These are phyloP conservation scores for Leptinotarsa rubiginosa DNA, from an alignment of 2,888 invertebrate genomes.

Conservation along the genomic window DNA sequence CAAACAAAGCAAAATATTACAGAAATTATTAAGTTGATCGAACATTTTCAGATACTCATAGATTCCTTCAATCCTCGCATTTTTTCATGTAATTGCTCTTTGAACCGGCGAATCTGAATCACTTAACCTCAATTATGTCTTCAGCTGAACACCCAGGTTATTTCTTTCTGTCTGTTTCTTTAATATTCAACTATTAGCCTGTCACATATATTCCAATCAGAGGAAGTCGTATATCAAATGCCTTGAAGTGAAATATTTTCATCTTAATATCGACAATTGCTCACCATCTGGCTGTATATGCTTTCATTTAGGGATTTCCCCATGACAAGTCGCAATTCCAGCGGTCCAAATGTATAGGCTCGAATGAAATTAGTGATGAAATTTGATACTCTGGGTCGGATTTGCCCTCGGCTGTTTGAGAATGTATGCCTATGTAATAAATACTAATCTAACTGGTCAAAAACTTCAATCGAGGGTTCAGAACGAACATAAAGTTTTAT, in stretches of 20 bases:
- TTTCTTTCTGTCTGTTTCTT: neutral
- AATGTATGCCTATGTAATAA: too few relatives aligned
- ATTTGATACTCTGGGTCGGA: too few relatives aligned
- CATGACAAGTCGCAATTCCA: neutral
- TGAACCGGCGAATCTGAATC: neutral
- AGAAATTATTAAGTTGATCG: too few relatives aligned
- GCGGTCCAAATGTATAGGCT: neutral
- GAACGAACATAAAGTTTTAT: too few relatives aligned
- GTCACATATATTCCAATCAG: neutral
- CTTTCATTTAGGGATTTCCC: neutral
- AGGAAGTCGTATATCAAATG: constrained; percentile 4
- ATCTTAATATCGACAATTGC: constrained; percentile 4
- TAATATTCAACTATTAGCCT: neutral
- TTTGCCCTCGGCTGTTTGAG: too few relatives aligned
- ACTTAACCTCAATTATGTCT: neutral
- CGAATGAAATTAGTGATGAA: neutral
- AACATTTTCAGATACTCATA: too few relatives aligned
- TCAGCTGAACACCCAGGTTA: neutral
- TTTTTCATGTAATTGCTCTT: too few relatives aligned
- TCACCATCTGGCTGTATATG: neutral
- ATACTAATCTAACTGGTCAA: too few relatives aligned
- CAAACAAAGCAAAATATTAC: too few relatives aligned
- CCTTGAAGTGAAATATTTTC: neutral
- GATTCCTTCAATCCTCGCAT: too few relatives aligned
- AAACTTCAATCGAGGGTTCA: too few relatives aligned